Conservation (phyloP, 2,113 vertebrate genomes). For the Ptyas mucosa region DNA sequence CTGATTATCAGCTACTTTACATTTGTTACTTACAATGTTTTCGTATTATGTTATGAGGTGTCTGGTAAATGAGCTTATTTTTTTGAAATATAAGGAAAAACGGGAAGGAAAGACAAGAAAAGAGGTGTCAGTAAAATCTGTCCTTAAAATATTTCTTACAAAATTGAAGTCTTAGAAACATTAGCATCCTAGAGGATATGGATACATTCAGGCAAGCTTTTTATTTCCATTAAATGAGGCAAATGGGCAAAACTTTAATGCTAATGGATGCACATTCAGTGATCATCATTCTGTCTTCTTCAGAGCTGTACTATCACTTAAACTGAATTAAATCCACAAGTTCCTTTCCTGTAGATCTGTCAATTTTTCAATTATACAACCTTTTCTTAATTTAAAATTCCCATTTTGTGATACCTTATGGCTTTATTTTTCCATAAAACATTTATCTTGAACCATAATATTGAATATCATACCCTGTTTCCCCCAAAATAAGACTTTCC, state of each 20-base stretch:
- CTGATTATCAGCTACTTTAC: background rate
- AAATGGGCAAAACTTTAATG: background rate
- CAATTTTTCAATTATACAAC: conserved; percentile 21
- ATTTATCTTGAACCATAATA: background rate
- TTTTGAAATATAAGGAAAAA: background rate
- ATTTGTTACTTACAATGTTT: background rate
- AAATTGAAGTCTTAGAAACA: background rate
- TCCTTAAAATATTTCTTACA: background rate
- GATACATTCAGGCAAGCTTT: background rate
- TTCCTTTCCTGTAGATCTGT: background rate
- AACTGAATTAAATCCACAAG: background rate
- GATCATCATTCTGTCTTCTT: background rate
- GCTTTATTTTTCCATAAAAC: conserved; percentile 22
- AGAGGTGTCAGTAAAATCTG: background rate
- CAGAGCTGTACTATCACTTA: background rate
- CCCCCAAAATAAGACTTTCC: too few species aligned
- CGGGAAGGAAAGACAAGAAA: background rate
- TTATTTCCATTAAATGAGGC: background rate
- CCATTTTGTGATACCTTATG: background rate
- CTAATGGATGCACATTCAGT: background rate
- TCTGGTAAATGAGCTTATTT: background rate
- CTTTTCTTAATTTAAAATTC: conserved; percentile 41
- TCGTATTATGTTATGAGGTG: background rate
- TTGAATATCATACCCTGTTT: background rate
- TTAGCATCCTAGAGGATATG: background rate